Percentiles rank a stretch among this genome's conserved stretches.
These are phyloP conservation scores for Dryoscopus gambensis DNA, from an alignment of 2,113 vertebrate genomes.

Conservation along the genomic window DNA sequence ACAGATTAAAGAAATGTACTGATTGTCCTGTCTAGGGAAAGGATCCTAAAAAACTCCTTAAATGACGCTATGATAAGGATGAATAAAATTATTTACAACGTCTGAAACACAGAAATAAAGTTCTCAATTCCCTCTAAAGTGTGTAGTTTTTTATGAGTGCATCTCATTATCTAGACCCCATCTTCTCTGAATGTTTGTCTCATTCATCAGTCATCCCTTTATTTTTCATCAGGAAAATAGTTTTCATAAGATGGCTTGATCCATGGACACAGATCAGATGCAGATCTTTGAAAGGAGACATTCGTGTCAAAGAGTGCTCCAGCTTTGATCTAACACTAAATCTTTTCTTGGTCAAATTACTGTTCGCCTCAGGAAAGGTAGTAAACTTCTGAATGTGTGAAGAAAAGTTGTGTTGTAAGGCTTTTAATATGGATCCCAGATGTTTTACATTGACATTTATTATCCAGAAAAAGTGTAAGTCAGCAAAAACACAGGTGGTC, in stretches of 20 bases:
- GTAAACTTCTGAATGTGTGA: not conserved
- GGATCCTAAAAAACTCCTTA: fast-evolving
- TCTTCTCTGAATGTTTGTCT: not conserved
- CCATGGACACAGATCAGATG: not conserved
- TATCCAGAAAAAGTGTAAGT: not conserved
- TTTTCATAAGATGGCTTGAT: not conserved
- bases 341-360: not conserved
- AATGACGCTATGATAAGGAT: not conserved
- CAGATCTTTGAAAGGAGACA: not conserved
- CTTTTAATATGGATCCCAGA: not conserved
- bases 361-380: not conserved
- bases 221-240: not conserved
- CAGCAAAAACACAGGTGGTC: not conserved
- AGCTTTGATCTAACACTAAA: not conserved
- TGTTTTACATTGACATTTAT: not conserved
- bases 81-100: not conserved
- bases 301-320: not conserved
- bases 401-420: not conserved
- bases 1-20: not conserved
- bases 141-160: not conserved
- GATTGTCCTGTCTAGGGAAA: not conserved
- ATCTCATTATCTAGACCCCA: not conserved
- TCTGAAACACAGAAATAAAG: not conserved
- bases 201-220: not conserved
- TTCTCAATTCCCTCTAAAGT: not conserved